Base-by-base conservation (phyloP, 2,888 invertebrate species). In the Abrostola triplasia region DNA sequence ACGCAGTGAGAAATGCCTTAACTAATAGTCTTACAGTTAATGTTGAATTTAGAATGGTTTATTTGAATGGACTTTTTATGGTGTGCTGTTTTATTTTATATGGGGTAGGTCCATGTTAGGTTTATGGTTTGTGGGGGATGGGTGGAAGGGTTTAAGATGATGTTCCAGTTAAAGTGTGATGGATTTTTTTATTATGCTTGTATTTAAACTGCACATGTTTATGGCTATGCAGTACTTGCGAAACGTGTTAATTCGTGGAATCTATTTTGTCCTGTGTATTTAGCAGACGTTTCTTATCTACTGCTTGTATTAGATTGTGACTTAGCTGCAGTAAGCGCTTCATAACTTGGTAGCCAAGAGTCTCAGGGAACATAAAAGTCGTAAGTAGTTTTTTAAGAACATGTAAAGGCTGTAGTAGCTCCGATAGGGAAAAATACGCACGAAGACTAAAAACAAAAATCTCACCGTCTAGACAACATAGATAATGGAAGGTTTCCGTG, bases 1-100 rank as follows among this genome's bases (percentile, higher is more conserved):
- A 84, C 76, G 72, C 76, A 64, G 67, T 73, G 73, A 74, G 79
- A 76, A 79, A 78, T 76, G 79, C 76, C 59, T 74, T 63, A 70
- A 79, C 81, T 79, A 80, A 78, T 80, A 78, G 79, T 76, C 76
- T 74, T 55, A 40, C 66, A 80, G 76, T 78, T 79, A 79, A 79
- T 80, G 69, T 69, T 64, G 73, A 79, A 76, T 79, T 80, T 80
- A 65, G 67, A 70, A 78, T 68, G 76, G 71, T 77, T 78, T 67
- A 79, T 78, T 74, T 74, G 59, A 77, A 74, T 77, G 64, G 59
- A 52, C 59, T 62, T 64, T 77, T 65, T 73, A 77, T 70, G 44
- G 56, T 52, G 60, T 62, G 49, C 37, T 62, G 58, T 68, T 73
- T 66, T 56, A 59, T 75, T 71, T 59, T 59, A 51, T 51, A 36